Evolutionary conservation across 2,113 vertebrate genomes (phyloP), one percentile per base, ranked within the genome.

Genomic region (Passer montanus): DNA sequence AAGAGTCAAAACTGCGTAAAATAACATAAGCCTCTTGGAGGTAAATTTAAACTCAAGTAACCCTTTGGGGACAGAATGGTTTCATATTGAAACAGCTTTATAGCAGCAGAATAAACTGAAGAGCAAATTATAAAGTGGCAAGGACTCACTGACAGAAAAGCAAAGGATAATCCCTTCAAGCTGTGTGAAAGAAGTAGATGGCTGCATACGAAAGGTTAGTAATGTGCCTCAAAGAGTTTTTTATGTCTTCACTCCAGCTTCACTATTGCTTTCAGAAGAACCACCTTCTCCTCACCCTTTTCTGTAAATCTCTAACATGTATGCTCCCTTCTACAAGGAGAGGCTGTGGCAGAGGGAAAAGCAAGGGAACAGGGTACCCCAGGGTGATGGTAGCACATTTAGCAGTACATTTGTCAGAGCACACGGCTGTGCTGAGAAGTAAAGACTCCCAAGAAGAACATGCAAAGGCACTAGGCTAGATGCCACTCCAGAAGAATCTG

Each of bases 361-460:
- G 14, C 58, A 30, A 68, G 28, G 5, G 16, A 84, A 30, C 3
- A 20, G 24, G 12, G 3, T 7, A 39, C n/a, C 6, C 30, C 0
- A 0, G 9, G 18, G 16, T 9, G 9, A 59, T 12, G 26, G 20
- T 1, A 27, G n/a, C 27, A 33, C 22, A 16, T 39, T 44, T 21
- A 44, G 10, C 26, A 59, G 13, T 7, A 5, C 2, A 19, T 11
- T 39, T 26, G 17, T 47, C 39, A 49, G 49, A 35, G 21, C 2
- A 7, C 2, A 0, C 3, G 24, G 14, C 18, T 52, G n/a, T 33
- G 30, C 30, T 63, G 68, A 68, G 39, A 73, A 44, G 5, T 46
- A 47, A 63, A 11, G 24, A 22, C 17, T 44, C 24, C 16, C 43
- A 39, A 44, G 4, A 13, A 30, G 24, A 80, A 8, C 6, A 9